Evolutionary conservation across 2,113 vertebrate species (phyloP).

Genomic region (Atrichornis clamosus): DNA sequence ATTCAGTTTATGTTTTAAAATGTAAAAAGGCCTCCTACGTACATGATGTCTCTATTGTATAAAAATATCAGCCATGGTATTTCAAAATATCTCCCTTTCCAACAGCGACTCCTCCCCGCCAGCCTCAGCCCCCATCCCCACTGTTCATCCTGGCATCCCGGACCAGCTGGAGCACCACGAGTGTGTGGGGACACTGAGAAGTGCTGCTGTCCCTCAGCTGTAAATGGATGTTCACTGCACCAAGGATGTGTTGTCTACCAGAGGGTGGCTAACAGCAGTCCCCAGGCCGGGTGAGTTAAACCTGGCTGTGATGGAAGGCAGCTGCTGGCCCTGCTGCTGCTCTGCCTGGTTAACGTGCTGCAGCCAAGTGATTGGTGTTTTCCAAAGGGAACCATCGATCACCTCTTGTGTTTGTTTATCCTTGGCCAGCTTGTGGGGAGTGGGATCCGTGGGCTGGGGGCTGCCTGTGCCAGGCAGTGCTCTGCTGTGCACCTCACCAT

Average conservation of each 20-base stretch:
- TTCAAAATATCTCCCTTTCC: slow-evolving; percentile 21
- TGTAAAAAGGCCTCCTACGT: slow-evolving; percentile 47
- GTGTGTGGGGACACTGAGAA: neutral
- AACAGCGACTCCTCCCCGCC: neutral
- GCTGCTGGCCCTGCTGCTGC: slow-evolving; percentile 31
- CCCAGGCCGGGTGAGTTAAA: neutral
- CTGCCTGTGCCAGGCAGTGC: neutral
- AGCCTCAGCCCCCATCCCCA: neutral
- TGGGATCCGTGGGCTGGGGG: neutral
- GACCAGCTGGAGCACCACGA: neutral
- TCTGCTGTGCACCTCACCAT: fast-evolving
- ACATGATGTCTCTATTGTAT: slow-evolving; percentile 58
- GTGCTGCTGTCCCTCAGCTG: slow-evolving; percentile 21
- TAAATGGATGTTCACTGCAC: neutral
- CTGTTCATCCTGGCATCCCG: neutral
- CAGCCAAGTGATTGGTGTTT: neutral
- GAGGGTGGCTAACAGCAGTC: neutral
- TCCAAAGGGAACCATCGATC: slow-evolving; percentile 34
- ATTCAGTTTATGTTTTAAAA: slow-evolving; percentile 45
- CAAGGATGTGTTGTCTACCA: neutral
- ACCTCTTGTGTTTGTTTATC: neutral
- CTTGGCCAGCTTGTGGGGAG: neutral
- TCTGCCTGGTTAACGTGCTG: neutral
- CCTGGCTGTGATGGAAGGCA: slow-evolving; percentile 19
- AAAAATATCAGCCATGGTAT: slow-evolving; percentile 47